Evolutionary conservation across 2,888 invertebrate genomes (phyloP), one percentile per base, ranked within the genome.

Genomic region (Agelastica alni): DNA sequence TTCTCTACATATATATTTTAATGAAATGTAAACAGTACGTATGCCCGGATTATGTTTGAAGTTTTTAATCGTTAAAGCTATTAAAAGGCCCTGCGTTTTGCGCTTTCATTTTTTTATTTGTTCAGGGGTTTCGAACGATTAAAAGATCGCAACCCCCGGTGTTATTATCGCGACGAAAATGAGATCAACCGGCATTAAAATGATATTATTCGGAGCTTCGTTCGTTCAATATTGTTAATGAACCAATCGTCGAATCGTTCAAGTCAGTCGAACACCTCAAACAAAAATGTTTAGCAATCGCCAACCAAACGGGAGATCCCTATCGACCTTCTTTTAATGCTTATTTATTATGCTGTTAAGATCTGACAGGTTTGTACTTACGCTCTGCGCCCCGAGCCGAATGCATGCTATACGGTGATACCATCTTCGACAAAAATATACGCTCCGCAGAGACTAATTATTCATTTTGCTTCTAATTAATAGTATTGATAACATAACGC

Each of bases 1-100:
- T 75, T 73, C 70, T 65, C 63, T 70, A 72, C 70, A 68, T 71
- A n/a, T n/a, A n/a, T n/a, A 72, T 75, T 75, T 74, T 73, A 75
- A 76, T 76, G 74, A 71, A 76, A 76, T 65, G 72, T 65, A 64
- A 44, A 56, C 53, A 61, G 60, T 60, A 49, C 48, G 52, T 57
- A 45, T 49, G 57, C 39, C 43, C 37, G 64, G 65, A 66, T 69
- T 67, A 68, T 63, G 62, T 62, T 66, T 62, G 61, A 63, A 68
- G 65, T 70, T 69, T 70, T 69, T 63, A 68, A 68, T 62, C 67
- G 64, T 58, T 48, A 54, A 67, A 68, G 66, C 65, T 68, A 68
- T 69, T 69, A 66, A 67, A 67, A 64, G 61, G 58, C 51, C 56
- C 62, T 51, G 49, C 48, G 37, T 56, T 53, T 52, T 42, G 48